These are phyloP conservation scores for Onychorhynchus coronatus DNA, from an alignment of 2,113 vertebrate species.

Conservation along the genomic window DNA sequence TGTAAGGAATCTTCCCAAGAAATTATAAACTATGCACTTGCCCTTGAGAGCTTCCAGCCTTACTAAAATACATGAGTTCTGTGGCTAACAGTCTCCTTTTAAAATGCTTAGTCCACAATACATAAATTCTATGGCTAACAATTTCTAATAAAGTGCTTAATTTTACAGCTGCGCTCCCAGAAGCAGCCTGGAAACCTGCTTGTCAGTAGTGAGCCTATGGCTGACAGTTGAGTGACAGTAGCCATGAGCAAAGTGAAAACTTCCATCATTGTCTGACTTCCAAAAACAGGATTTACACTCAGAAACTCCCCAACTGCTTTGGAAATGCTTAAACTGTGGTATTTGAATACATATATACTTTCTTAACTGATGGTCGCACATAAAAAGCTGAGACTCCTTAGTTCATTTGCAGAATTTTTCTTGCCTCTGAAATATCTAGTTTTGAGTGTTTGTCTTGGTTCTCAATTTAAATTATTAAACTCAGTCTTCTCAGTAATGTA, in stretches of 20 bases:
- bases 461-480: neutral
- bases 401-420: neutral
- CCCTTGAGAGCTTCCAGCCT: too few species aligned
- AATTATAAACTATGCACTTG: too few species aligned
- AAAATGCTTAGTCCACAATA: too few species aligned
- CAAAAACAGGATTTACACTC: neutral
- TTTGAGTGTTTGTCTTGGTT: neutral
- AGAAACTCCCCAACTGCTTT: neutral
- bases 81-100: too few species aligned
- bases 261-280: neutral
- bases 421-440: neutral
- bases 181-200: neutral
- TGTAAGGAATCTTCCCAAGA: too few species aligned
- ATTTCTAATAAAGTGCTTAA: too few species aligned
- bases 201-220: neutral
- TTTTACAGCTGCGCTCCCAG: neutral
- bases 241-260: neutral
- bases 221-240: neutral
- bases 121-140: too few species aligned
- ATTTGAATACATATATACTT: neutral
- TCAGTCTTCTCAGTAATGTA: neutral
- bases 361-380: neutral
- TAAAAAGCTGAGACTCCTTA: neutral
- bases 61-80: too few species aligned
- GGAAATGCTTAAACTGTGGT: neutral